Percentiles rank a stretch among this genome's conserved stretches.
These are phyloP conservation scores for Agrochola circellaris DNA, from an alignment of 2,888 invertebrate species.

Conservation along the genomic window DNA sequence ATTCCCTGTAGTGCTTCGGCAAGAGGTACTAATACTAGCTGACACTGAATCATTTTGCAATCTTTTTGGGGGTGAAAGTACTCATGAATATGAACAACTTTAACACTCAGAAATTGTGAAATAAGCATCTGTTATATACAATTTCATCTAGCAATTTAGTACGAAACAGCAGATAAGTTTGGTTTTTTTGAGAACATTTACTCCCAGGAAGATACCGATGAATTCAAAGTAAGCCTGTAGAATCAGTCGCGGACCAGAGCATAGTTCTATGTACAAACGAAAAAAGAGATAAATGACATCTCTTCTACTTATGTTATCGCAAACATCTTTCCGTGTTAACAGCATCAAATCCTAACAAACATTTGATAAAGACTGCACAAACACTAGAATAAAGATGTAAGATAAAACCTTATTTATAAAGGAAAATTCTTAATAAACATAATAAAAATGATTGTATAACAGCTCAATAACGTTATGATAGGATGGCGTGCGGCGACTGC, in stretches of 20 bases:
- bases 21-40: not conserved
- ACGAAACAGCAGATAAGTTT: too few relatives aligned
- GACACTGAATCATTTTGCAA: slow-evolving; percentile 7
- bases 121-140: not conserved
- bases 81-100: not conserved
- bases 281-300: slow-evolving; percentile 34
- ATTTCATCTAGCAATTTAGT: too few relatives aligned
- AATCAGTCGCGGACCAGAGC: not conserved
- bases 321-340: slow-evolving; percentile 33
- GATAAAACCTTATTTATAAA: slow-evolving; percentile 48
- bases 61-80: not conserved
- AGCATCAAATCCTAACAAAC: slow-evolving; percentile 42
- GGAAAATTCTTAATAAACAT: slow-evolving; percentile 54
- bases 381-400: slow-evolving; percentile 53
- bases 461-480: slow-evolving; percentile 52
- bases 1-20: not conserved
- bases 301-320: slow-evolving; percentile 26
- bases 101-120: not conserved
- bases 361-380: slow-evolving; percentile 53
- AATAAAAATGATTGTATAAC: slow-evolving; percentile 59
- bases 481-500: slow-evolving; percentile 42
- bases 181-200: too few relatives aligned
- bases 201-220: not conserved
- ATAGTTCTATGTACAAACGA: slow-evolving; percentile 7
- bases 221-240: not conserved